These are phyloP conservation scores for Nezara viridula DNA, from an alignment of 2,888 invertebrate species.

Conservation along the genomic window DNA sequence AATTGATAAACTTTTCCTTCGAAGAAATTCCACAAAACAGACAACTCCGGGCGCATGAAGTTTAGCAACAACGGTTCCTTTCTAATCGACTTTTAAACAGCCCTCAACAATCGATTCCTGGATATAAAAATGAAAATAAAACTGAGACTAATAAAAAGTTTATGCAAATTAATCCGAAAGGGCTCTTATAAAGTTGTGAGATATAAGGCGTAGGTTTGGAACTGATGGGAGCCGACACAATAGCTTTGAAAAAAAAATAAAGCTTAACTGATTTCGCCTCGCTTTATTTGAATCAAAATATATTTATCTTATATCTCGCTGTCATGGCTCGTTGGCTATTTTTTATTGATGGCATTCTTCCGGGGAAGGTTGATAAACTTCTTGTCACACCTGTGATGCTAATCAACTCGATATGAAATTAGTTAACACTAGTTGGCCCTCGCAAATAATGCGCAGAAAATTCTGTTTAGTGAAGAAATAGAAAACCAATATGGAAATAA, in stretches of 20 bases:
- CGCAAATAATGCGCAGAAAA: too few species aligned
- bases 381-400: neutral
- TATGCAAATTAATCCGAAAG: neutral
- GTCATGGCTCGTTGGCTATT: neutral
- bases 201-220: neutral
- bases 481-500: too few species aligned
- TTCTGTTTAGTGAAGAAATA: too few species aligned
- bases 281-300: neutral
- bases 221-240: neutral
- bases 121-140: neutral
- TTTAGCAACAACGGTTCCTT: neutral
- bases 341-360: neutral
- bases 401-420: neutral
- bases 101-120: neutral
- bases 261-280: neutral
- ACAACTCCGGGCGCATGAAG: neutral
- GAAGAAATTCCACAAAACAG: neutral
- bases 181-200: neutral
- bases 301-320: neutral
- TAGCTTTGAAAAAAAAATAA: neutral
- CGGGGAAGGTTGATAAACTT: neutral
- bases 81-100: neutral
- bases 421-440: neutral
- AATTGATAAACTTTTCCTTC: neutral
- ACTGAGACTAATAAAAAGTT: neutral